phyloP scores from a whole-genome alignment of 2,888 invertebrate genomes.

The Petrolisthes manimaculis region DNA sequence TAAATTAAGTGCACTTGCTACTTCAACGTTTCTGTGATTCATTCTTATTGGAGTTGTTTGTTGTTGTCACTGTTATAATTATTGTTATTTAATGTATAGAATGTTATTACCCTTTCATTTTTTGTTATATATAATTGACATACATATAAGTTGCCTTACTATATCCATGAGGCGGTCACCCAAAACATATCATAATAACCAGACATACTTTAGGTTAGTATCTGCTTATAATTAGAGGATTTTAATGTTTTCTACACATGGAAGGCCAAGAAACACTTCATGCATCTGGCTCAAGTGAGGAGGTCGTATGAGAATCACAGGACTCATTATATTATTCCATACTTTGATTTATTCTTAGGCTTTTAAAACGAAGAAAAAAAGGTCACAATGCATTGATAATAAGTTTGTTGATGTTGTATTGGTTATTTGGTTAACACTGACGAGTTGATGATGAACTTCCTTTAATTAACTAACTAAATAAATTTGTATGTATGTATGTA shows the following conservation, averaged over 20 bases:
- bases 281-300: too few relatives aligned
- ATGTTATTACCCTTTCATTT: too few relatives aligned
- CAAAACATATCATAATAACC: neutral
- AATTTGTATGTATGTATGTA: too few relatives aligned
- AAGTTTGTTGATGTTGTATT: neutral
- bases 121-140: neutral
- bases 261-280: neutral
- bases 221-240: constrained; percentile 5
- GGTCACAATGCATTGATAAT: neutral
- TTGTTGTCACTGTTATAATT: constrained; percentile 31
- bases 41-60: constrained; percentile 28
- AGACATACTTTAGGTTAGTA: constrained; percentile 16
- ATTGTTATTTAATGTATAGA: constrained; percentile 32
- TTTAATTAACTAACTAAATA: too few relatives aligned
- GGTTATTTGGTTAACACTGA: too few relatives aligned
- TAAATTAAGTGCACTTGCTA: constrained; percentile 36
- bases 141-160: constrained; percentile 34
- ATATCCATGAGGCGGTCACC: constrained; percentile 24
- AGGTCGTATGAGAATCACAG: too few relatives aligned
- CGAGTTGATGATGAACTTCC: too few relatives aligned
- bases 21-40: constrained; percentile 30
- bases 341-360: too few relatives aligned
- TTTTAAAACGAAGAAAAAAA: too few relatives aligned
- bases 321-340: too few relatives aligned
- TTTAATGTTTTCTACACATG: neutral